Base-by-base conservation (phyloP, 2,113 vertebrate genomes). In the Scatophagus argus region DNA sequence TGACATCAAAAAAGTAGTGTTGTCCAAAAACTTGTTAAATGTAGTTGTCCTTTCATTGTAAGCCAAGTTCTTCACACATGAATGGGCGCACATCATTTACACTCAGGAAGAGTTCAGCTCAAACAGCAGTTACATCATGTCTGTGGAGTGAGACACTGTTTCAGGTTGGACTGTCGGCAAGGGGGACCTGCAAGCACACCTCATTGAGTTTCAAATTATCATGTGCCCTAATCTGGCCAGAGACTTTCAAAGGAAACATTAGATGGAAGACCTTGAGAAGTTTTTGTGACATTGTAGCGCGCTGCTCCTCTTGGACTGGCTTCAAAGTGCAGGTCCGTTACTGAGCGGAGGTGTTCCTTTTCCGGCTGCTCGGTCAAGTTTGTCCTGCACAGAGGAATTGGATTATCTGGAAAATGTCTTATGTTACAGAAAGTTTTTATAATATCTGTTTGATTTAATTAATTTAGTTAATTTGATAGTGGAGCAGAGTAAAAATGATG, bases 241-340 rank as follows among this genome's bases (percentile, higher is more conserved):
- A 83, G 66, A 82, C 78, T 81, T 86, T 91, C 87, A 88, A 91
- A 88, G 81, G 88, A 86, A 92, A 90, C 82, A 52, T 79, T 76
- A 90, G 91, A 90, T 36, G 67, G 73, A 87, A 49, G 73, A 51
- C 86, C 82, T 86, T 88, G 87, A 88, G 81, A 78, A 70, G 72
- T 88, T 86, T n/a, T 86, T 82, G 81, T 3, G 52, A 91, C 87
- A 85, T 68, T 83, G 79, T 78, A 44, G 63, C 62, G 71, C 16
- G 9, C 47, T 14, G 78, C 71, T 84, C 71, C 67, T 65, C 47
- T 77, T 88, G 82, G 77, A 82, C 59, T 8, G n/a, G 60, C 86
- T 85, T 87, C 79, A 87, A 87, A 87, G 85, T 13, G 4, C 11
- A 7, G 34, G n/a, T 31, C 34, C 0, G 44, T 74, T 61, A 80